Evolutionary conservation across 2,888 invertebrate genomes (phyloP), one percentile per base, ranked within the genome.

Genomic region (Mechanitis mazaeus): DNA sequence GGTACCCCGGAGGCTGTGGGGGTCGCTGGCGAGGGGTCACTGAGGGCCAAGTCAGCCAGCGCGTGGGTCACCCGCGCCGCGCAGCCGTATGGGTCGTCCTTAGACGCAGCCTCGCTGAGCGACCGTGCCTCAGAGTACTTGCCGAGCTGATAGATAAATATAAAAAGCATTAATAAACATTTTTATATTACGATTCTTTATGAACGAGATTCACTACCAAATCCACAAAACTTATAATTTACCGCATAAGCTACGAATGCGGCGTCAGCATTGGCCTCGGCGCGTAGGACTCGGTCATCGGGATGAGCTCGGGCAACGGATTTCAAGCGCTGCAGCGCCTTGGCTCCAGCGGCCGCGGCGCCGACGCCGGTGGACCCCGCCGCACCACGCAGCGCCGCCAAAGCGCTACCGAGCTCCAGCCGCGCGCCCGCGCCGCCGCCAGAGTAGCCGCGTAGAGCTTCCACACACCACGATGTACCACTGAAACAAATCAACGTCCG

Each of bases 361-460:
- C 50, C 31, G 64, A 57, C 31, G 57, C 50, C 33, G 56, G 42
- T 56, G 35, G 35, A 64, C 45, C 69, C 60, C 97, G 86, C 72
- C 93, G 93, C 46, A 94, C 92, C 74, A 95, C 96, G 78, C 93
- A 94, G 35, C 95, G 97, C 73, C 92, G 94, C 85, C 94, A 97
- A 72, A 96, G 97, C 71, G 93, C 94, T 78, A 95, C 97, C 70
- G 95, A 96, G 85, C 97, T 99, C 98, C 94, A 97, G 75, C 38
- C 87, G 79, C 11, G 86, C 86, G 61, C 88, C 89, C 95, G 98
- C 72, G 94, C 95, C 54, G 96, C 97, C 63, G 97, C 91, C 79
- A 93, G 93, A 63, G n/a, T 98, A 97, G 55, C 95, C 94, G 78
- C 97, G 97, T 58, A 99, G 95, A 33, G 96, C 94, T 72, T 98